Percentiles rank a stretch among this genome's conserved stretches.
These are phyloP conservation scores for Luidia sarsii DNA, from an alignment of 53 echinoderm and acorn worm species.

Conservation along the genomic window DNA sequence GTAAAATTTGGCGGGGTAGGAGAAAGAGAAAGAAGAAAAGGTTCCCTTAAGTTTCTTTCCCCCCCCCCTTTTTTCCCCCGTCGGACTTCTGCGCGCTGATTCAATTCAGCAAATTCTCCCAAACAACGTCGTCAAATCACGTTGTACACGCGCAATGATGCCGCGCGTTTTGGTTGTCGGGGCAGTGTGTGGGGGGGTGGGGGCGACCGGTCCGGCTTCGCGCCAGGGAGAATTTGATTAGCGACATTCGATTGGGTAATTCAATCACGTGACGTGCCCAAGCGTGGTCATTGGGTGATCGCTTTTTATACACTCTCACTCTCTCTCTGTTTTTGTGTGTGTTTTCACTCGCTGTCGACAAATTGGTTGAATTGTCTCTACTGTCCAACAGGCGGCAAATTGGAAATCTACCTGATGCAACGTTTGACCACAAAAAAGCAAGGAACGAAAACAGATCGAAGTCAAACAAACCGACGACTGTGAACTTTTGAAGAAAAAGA, in stretches of 20 bases:
- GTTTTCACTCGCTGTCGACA: neutral
- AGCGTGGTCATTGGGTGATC: constrained; percentile 1
- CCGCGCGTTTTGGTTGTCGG: constrained; percentile 4
- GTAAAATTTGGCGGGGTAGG: neutral
- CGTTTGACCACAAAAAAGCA: no score
- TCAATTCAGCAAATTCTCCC: constrained; percentile 35
- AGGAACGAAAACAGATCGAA: no score
- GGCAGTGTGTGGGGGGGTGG: no score
- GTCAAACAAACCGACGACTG: no score
- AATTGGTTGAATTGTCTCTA: no score
- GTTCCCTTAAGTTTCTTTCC: no score
- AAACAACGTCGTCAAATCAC: constrained; percentile 12
- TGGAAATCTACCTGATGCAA: no score
- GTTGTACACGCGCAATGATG: neutral
- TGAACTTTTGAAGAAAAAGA: no score
- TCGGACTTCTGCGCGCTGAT: constrained; percentile 6
- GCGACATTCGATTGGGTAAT: neutral
- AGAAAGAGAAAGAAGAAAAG: no score
- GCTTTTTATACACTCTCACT: neutral
- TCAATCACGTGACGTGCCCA: constrained; percentile 28
- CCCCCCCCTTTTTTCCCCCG: neutral
- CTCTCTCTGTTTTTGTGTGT: neutral
- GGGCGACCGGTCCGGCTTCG: neutral
- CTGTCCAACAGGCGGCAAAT: no score
- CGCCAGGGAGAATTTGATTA: neutral